phyloP scores from a whole-genome alignment of 23 tunicate genomes.

The Diplosoma virens region DNA sequence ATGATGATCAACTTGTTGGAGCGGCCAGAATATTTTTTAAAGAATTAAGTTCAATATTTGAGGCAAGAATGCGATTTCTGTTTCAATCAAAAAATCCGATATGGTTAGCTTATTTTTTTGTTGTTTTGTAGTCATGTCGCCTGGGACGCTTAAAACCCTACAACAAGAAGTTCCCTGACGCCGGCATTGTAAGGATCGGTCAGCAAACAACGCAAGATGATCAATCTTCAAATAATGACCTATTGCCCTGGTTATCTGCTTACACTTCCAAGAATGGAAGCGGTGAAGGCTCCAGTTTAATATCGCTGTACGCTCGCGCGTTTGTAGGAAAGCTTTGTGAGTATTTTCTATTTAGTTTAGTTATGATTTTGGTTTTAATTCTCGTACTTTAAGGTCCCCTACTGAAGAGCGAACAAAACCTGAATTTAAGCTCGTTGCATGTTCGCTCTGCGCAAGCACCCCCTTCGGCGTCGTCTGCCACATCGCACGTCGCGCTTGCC shows the following conservation, averaged over 20 bases:
- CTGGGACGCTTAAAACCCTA: constrained; percentile 66
- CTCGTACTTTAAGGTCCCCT: constrained; percentile 18
- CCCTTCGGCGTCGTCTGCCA: background rate
- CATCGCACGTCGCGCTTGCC: background rate
- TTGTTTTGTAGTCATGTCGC: constrained; percentile 44
- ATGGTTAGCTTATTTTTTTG: background rate
- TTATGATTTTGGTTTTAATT: background rate
- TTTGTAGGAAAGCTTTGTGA: background rate
- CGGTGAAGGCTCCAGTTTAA: background rate
- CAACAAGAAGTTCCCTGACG: constrained; percentile 34
- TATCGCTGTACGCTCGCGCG: background rate
- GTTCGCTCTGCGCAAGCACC: constrained; percentile 29
- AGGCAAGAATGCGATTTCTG: constrained; percentile 18
- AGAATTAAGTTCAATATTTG: constrained; percentile 62
- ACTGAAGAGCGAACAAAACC: constrained; percentile 40
- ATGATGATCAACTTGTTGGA: constrained; percentile 28
- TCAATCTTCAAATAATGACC: too few species aligned
- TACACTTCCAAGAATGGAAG: too few species aligned
- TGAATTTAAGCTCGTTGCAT: constrained; percentile 39
- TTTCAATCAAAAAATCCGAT: background rate
- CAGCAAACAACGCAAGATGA: too few species aligned
- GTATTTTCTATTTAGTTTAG: background rate
- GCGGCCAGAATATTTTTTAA: constrained; percentile 47
- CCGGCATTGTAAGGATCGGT: constrained; percentile 28
- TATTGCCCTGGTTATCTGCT: too few species aligned